Percentiles rank a stretch among this genome's conserved stretches.
Evolutionary conservation across 64 coral and sea anemone species (phyloP).

Genomic region (Actinia tenebrosa): DNA sequence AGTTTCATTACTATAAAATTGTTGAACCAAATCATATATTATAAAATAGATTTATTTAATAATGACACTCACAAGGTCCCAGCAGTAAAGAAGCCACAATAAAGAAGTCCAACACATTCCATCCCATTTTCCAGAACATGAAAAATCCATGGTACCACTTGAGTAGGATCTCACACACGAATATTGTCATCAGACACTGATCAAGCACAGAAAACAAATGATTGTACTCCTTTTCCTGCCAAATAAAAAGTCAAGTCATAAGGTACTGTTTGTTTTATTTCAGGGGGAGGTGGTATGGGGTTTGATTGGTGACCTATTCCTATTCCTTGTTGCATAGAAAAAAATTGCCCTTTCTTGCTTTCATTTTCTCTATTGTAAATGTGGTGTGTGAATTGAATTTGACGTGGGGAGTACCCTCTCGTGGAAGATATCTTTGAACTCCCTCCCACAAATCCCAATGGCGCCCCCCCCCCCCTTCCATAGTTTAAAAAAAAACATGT

Average conservation of each 20-base stretch:
- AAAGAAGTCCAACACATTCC: constrained; percentile 96
- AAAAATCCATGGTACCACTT: constrained; percentile 99
- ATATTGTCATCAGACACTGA: constrained; percentile 97
- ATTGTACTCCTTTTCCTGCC: constrained; percentile 83
- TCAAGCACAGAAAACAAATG: constrained; percentile 94
- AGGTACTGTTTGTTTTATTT: not conserved
- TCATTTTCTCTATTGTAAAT: no score
- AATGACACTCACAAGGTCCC: constrained; percentile 72
- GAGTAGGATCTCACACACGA: constrained; percentile 95
- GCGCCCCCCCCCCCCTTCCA: no score
- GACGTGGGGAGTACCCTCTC: no score
- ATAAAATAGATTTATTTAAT: not conserved
- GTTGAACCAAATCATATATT: no score
- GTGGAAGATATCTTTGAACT: no score
- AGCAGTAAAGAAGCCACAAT: constrained; percentile 92
- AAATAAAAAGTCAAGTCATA: not conserved
- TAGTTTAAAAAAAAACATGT: no score
- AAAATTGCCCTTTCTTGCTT: no score
- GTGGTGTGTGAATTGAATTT: no score
- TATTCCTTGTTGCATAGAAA: no score
- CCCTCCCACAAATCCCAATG: no score
- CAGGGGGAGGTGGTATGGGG: not conserved
- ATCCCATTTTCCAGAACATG: constrained; percentile 99
- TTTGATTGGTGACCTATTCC: no score
- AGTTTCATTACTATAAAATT: no score